phyloP scores from a whole-genome alignment of 2,113 vertebrate species.

The Morone saxatilis region DNA sequence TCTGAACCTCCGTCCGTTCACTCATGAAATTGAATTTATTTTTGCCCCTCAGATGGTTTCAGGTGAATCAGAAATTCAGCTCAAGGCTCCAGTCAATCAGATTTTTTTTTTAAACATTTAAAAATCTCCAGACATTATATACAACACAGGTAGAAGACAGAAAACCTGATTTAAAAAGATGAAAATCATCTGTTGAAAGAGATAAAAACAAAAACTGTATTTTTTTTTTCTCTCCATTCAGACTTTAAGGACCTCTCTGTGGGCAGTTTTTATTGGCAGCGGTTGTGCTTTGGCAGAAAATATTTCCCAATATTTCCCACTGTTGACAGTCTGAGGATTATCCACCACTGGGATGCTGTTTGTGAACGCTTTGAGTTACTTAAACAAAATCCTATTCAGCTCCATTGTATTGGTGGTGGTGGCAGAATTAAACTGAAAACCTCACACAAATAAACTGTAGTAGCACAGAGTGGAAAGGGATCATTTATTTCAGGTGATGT shows the following conservation, averaged over 20 bases:
- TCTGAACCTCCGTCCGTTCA: background rate
- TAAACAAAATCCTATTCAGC: slow-evolving; percentile 31
- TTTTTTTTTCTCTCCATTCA: background rate
- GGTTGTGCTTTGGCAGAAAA: background rate
- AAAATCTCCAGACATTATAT: slow-evolving; percentile 14
- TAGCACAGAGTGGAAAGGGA: background rate
- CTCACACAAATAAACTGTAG: background rate
- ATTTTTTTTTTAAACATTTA: slow-evolving; percentile 10
- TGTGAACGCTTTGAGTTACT: background rate
- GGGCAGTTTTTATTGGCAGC: background rate
- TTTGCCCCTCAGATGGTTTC: slow-evolving; percentile 15
- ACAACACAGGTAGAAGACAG: background rate
- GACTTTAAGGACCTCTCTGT: background rate
- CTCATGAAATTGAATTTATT: slow-evolving; percentile 17
- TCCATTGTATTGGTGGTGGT: background rate
- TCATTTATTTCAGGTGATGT: background rate
- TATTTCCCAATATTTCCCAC: background rate
- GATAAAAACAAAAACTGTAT: background rate
- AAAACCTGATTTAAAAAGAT: background rate
- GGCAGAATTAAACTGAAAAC: background rate
- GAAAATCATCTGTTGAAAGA: no score
- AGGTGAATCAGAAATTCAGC: slow-evolving; percentile 10
- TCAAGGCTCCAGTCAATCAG: background rate
- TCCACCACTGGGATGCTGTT: slow-evolving; percentile 20
- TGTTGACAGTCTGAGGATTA: slow-evolving; percentile 39